Evolutionary conservation across 1,140 invertebrate species (phyloP).

Genomic region (Listronotus oregonensis): DNA sequence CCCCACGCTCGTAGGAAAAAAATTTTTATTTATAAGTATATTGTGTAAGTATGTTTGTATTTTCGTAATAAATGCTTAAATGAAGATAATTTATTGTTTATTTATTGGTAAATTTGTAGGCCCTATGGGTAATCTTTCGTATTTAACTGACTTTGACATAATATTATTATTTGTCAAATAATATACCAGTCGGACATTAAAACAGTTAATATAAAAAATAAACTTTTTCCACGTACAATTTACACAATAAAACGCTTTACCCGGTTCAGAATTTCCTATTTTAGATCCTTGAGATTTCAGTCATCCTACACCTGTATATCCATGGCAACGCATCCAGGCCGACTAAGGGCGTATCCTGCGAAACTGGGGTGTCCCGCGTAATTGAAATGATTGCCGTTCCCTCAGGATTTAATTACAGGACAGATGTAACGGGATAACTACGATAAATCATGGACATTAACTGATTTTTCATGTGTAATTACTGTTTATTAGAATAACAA

Average conservation of each 20-base stretch:
- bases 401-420: conserved; percentile 53
- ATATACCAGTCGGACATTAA: no score
- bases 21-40: no score
- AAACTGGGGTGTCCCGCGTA: conserved; percentile 34
- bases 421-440: conserved; percentile 48
- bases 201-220: no score
- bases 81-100: no score
- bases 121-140: no score
- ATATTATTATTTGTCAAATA: no score
- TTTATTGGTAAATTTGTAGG: no score
- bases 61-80: no score
- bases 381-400: conserved; percentile 53
- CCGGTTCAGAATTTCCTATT: not conserved
- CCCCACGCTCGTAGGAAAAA: no score
- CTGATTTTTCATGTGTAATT: conserved; percentile 49
- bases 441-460: conserved; percentile 48
- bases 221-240: no score
- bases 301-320: conserved; percentile 33
- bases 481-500: conserved; percentile 40
- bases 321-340: conserved; percentile 25
- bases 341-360: conserved; percentile 29
- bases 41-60: no score
- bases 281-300: conserved; percentile 9
- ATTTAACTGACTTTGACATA: no score
- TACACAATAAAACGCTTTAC: not conserved